Base-by-base conservation (phyloP, 2,797 vertebrate species). In the Lycodopsis pacificus region DNA sequence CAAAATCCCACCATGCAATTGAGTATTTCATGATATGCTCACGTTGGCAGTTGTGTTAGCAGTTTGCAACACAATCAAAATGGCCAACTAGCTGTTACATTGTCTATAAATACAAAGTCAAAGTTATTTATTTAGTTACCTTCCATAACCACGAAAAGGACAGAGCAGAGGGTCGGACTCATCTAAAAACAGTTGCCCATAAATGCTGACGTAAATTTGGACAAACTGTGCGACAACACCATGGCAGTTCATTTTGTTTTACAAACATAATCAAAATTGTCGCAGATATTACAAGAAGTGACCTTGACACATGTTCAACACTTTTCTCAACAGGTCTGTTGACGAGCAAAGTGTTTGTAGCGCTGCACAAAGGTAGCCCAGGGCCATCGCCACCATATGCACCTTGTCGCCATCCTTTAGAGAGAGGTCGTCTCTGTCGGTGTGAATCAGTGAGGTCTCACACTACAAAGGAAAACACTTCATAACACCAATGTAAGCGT, bases 11-110 rank as follows among this genome's bases (percentile, higher is more conserved):
- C 59, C 64, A 51, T 64, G 57, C 61, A 61, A 48, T 56, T 27
- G 27, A 75, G 36, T 42, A 15, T 54, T 63, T 81, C 72, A 81
- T 76, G 67, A 76, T 30, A 81, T 40, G 49, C 22, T 30, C 63
- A 77, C 61, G 1, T 81, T 83, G 74, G 59, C 65, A 66, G 34
- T 73, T 79, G 49, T 71, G 73, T 71, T 46, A 22, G 27, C 51
- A 32, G 70, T 72, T 81, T 66, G 30, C 40, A 22, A 62, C 44
- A 44, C 36, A 54, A 19, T 71, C 51, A 64, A 63, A 76, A 14
- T 71, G 68, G 20, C 46, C 56, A 11, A 48, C 46, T 38, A 56
- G 42, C 57, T 27, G 5, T 40, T 25, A 32, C 3, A 62, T 64
- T 65, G 19, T 65, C 5, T 53, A 51, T 58, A 48, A 66, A 54